Conservation (phyloP, 2,113 vertebrate species). For the Athene noctua region DNA sequence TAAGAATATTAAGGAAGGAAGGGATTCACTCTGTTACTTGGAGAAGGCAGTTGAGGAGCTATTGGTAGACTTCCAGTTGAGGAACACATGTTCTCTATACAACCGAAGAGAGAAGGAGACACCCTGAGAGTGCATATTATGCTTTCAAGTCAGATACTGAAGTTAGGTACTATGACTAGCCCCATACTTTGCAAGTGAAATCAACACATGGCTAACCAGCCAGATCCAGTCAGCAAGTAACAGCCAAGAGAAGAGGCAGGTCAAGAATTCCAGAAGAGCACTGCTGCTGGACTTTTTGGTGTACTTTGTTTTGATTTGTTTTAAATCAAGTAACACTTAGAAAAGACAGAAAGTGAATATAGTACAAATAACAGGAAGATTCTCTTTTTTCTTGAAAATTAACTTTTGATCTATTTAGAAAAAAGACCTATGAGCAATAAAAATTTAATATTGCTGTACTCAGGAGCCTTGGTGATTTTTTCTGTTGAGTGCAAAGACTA, state of each 20-base stretch:
- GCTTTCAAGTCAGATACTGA: background rate
- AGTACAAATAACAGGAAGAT: background rate
- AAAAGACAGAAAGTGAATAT: background rate
- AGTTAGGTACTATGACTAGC: background rate
- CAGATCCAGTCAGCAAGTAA: background rate
- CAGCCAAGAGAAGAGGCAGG: background rate
- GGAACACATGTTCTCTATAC: background rate
- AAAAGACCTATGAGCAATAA: background rate
- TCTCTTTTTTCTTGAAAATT: background rate
- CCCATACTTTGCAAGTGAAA: background rate
- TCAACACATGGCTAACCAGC: background rate
- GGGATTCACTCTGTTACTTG: background rate
- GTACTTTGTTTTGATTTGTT: background rate
- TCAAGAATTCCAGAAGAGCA: background rate
- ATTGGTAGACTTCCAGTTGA: background rate
- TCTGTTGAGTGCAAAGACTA: background rate
- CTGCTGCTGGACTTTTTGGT: background rate
- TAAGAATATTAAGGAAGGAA: background rate
- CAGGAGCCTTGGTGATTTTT: background rate
- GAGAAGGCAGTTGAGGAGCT: background rate
- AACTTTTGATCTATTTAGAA: background rate
- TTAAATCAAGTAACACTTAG: background rate
- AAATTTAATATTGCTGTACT: background rate
- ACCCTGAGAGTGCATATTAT: background rate
- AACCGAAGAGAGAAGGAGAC: background rate